Base-by-base conservation (phyloP, 2,113 vertebrate genomes). In the Heliornis fulica region DNA sequence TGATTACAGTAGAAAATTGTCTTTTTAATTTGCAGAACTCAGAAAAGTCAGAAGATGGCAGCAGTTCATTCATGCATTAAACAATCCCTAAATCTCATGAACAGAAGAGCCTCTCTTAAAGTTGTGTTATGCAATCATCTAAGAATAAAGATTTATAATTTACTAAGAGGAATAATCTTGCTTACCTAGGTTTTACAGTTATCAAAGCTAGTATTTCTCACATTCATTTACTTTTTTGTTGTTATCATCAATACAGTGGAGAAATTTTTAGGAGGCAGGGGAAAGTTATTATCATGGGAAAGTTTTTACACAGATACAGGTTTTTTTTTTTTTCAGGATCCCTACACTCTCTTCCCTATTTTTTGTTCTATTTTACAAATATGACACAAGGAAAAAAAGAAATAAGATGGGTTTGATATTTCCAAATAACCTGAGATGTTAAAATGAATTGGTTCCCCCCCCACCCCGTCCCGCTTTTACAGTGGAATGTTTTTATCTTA, bases 31-130 rank as follows among this genome's bases (percentile, higher is more conserved):
- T 97, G 97, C 95, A 97, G 96, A 94, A 95, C 86, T 86, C 75
- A 65, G 78, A 88, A 77, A 95, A 96, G 96, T 97, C 96, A 96
- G 97, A 97, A 97, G 97, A 95, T 97, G 95, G 97, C 97, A 97
- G 96, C 96, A 97, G 92, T 76, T 97, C 95, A 97, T 97, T 96
- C 94, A 90, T 96, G 94, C 97, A 95, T 94, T 95, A 96, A 94
- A 91, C 87, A 57, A 88, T 92, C 80, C 51, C 43, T 96, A 90
- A 94, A 89, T 89, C 77, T 93, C 90, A 78, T 9, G 74, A 93
- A 87, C 29, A 85, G 93, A 96, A 38, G 48, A 83, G 69, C 43
- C 91, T 96, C 90, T 77, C 85, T 95, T 93, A 72, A 95, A 96
- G 57, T 83, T 64, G 45, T 70, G 82, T 95, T 93, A 90, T 68